Conservation (phyloP, 2,888 invertebrate species). For the Anorthoa munda region DNA sequence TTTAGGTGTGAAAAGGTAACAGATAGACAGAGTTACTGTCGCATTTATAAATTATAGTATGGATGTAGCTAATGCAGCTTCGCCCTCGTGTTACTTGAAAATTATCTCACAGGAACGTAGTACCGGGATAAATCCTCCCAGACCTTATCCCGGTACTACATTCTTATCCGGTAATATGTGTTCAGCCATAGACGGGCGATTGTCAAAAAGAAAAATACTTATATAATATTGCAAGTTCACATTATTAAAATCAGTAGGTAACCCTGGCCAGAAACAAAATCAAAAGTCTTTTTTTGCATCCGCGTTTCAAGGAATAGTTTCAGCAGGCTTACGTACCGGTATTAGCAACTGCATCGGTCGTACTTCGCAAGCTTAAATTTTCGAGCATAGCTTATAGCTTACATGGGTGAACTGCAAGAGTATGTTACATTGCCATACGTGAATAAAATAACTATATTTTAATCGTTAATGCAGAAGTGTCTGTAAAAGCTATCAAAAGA, state of each 20-base stretch:
- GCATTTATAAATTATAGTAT: too few relatives aligned
- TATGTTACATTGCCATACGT: slow-evolving; percentile 20
- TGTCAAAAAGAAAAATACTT: too few relatives aligned
- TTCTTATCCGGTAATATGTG: too few relatives aligned
- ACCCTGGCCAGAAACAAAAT: neutral
- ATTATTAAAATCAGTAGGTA: neutral
- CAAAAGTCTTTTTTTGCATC: neutral
- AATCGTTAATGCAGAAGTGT: slow-evolving; percentile 59
- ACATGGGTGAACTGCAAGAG: neutral
- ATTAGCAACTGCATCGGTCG: slow-evolving; percentile 16
- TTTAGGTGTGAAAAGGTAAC: neutral
- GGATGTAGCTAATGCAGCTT: too few relatives aligned
- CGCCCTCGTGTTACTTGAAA: too few relatives aligned
- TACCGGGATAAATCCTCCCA: too few relatives aligned
- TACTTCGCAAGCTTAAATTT: slow-evolving; percentile 33
- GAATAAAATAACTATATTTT: slow-evolving; percentile 40
- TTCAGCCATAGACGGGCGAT: too few relatives aligned
- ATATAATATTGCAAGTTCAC: too few relatives aligned
- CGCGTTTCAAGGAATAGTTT: slow-evolving; percentile 1
- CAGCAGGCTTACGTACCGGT: slow-evolving; percentile 14
- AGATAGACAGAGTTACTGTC: neutral
- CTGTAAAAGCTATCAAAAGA: slow-evolving; percentile 66
- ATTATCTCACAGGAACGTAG: too few relatives aligned
- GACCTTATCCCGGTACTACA: too few relatives aligned
- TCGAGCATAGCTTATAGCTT: slow-evolving; percentile 5